Evolutionary conservation across 1,140 invertebrate genomes (phyloP).

Genomic region (Fopius arisanus): DNA sequence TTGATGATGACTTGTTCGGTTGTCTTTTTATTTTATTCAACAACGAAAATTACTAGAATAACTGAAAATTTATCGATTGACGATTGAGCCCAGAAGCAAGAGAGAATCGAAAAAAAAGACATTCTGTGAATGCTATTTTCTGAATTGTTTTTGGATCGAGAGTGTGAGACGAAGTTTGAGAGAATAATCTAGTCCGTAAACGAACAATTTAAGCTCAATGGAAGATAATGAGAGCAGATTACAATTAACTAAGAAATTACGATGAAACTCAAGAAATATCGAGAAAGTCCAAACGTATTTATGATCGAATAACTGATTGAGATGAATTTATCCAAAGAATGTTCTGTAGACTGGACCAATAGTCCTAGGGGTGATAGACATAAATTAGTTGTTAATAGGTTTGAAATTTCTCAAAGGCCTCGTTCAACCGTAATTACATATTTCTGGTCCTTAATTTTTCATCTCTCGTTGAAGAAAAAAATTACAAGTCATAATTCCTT

Average conservation of each 20-base stretch:
- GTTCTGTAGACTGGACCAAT: slow-evolving; percentile 12
- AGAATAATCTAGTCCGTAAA: slow-evolving; percentile 1
- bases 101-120: slow-evolving; percentile 1
- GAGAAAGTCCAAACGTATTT: neutral
- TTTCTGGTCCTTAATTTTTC: neutral
- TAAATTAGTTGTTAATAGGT: slow-evolving; percentile 16
- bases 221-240: neutral
- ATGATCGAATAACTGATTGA: neutral
- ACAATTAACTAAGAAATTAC: neutral
- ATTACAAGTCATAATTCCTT: neutral
- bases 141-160: slow-evolving; percentile 6
- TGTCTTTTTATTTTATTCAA: neutral
- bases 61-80: neutral
- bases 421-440: slow-evolving; percentile 9
- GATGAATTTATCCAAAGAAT: neutral
- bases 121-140: slow-evolving; percentile 7
- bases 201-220: neutral
- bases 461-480: neutral
- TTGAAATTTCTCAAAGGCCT: neutral
- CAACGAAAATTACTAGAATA: neutral
- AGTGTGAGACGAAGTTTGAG: neutral
- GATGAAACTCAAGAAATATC: neutral
- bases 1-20: neutral
- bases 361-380: neutral
- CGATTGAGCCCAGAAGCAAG: neutral